Evolutionary conservation across 23 tunicate genomes (phyloP).

Genomic region (Styela clava): DNA sequence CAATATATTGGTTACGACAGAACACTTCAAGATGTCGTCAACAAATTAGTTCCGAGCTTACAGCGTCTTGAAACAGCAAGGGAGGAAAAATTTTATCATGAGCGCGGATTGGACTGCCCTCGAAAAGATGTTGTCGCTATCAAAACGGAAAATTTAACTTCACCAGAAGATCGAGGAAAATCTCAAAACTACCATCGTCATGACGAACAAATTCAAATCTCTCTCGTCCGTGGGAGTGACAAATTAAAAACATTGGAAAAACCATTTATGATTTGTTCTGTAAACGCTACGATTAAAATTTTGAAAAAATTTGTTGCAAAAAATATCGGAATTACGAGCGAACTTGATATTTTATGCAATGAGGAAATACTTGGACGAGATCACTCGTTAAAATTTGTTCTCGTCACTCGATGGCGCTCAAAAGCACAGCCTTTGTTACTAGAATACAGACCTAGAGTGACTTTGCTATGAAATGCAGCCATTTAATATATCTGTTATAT

Average conservation of each 20-base stretch:
- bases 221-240: slow-evolving; percentile 36
- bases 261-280: slow-evolving; percentile 74
- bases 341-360: slow-evolving; percentile 88
- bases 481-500: slow-evolving; percentile 1
- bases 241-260: slow-evolving; percentile 52
- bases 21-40: slow-evolving; percentile 78
- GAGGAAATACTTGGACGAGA: slow-evolving; percentile 89
- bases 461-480: slow-evolving; percentile 28
- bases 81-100: background rate
- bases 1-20: slow-evolving; percentile 76
- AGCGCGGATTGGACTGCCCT: background rate
- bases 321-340: slow-evolving; percentile 53
- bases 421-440: slow-evolving; percentile 64
- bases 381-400: slow-evolving; percentile 75
- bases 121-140: background rate
- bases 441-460: slow-evolving; percentile 69
- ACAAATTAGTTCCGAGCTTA: slow-evolving; percentile 66
- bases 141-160: background rate
- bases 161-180: slow-evolving; percentile 45
- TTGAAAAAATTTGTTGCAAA: slow-evolving; percentile 83
- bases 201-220: slow-evolving; percentile 83
- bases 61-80: slow-evolving; percentile 4
- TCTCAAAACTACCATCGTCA: slow-evolving; percentile 56
- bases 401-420: slow-evolving; percentile 83
- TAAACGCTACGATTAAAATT: slow-evolving; percentile 76